Evolutionary conservation across 1,140 invertebrate species (phyloP), one percentile per base, ranked within the genome.

Genomic region (Mamestra configurata): DNA sequence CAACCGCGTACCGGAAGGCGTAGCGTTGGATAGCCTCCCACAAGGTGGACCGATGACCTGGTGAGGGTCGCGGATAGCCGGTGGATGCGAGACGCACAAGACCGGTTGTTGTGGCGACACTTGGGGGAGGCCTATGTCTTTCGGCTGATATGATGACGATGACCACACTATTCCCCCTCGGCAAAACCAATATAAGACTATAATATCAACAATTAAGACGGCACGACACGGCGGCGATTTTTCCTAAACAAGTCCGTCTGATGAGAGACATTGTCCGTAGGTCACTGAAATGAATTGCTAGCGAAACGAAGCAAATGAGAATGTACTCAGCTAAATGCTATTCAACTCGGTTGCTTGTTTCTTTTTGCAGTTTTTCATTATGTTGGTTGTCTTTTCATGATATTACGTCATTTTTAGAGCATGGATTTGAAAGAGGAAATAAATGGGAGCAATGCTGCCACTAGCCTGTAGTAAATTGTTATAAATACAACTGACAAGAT

Each of bases 231-330:
- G 81, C 82, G 71, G 70, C 77, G 80, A 84, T 80, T 88, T 86
- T 79, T 83, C 43, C 86, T 88, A 91, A 90, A 93, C 91, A 93
- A 93, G 92, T 87, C 90, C 66, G 80, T 22, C 84, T 93, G 91
- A 93, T 93, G 92, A 93, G 82, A 82, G 84, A 78, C 81, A 92
- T 92, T 93, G 92, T 81, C 89, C 90, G 90, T 89, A 89, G 90
- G 90, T 92, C 88, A 92, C 86, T 75, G 79, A 79, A 84, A 82
- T 84, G 84, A 82, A 84, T 24, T 40, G 81, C 77, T 46, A 64
- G 79, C 35, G 22, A 75, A 75, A 75, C 35, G 73, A 81, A 81
- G 53, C 40, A 37, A 79, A 49, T 72, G 55, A 49, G 57, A 77
- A 71, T 72, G 55, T 71, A 77, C 53, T 75, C 37, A 53, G 15